These are phyloP conservation scores for Lithobates pipiens DNA, from an alignment of 2,797 vertebrate genomes.

Conservation along the genomic window DNA sequence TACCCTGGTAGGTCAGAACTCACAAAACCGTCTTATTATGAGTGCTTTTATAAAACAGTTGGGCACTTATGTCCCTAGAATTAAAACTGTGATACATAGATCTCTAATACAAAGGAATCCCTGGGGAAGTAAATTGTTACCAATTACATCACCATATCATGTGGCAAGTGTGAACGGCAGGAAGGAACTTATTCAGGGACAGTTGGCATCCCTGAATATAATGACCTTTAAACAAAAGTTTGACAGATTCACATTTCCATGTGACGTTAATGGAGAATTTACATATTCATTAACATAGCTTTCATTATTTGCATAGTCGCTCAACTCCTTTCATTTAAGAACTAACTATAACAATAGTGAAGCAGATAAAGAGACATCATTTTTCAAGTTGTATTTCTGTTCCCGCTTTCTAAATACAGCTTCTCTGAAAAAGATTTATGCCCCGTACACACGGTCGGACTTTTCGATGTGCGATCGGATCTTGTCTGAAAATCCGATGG, in stretches of 20 bases:
- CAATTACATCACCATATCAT: background rate
- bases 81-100: background rate
- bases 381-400: no score
- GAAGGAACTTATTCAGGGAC: background rate
- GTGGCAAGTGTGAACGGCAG: background rate
- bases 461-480: no score
- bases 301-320: background rate
- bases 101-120: background rate
- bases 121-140: background rate
- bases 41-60: no score
- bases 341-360: no score
- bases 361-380: no score
- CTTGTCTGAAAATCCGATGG: no score
- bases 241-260: background rate
- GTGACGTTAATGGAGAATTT: background rate
- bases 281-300: background rate
- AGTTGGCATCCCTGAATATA: constrained; percentile 11
- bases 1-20: no score
- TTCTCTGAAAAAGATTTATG: no score
- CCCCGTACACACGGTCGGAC: no score
- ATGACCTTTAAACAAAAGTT: background rate
- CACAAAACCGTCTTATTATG: no score
- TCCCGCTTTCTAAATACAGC: no score
- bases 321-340: background rate
- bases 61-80: background rate